Evolutionary conservation across 2,113 vertebrate species (phyloP), one percentile per base, ranked within the genome.

Genomic region (Barnardius zonarius): DNA sequence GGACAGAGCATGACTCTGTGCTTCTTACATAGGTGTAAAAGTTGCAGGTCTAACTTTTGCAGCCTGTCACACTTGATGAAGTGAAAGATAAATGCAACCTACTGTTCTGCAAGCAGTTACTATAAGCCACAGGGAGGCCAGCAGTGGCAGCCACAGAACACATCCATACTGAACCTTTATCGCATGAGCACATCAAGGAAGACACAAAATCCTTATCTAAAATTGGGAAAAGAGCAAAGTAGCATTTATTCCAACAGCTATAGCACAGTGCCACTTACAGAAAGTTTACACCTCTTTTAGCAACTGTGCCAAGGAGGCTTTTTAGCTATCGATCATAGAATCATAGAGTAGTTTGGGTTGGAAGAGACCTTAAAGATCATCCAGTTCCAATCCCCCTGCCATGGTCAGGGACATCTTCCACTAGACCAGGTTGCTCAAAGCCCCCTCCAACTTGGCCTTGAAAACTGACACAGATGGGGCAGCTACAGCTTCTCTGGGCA

Each of bases 261-360:
- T 62, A 84, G 95, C 68, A 2, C 57, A 77, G 25, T 88, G 76
- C 33, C 76, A 91, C 88, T 94, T 92, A 83, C 48, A 78, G 83
- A 86, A 94, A 89, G 62, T 86, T 96, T 89, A 79, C 31, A 66
- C 24, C 30, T 89, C 62, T 91, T 86, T 44, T 16, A 86, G 33
- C 33, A 78, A 4, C 64, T 72, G 51, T 89, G 57, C 39, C 57
- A 75, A 67, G 41, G 79, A 46, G 61, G 16, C 25, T 88, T 90
- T 94, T 88, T 55, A 57, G 69, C 55, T 78, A 12, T 59, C 57
- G 35, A 24, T 59, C 57, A 35, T 24, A 35, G 33, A 59, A 59
- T 59, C 33, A n/a, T n/a, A 35, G 22, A 35, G 22, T 35, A 59
- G 33, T 59, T 59, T 59, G 22, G 13, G 57, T 59, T 59, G 22